phyloP scores from a whole-genome alignment of 2,888 invertebrate genomes.

The Caradrina clavipalpis region DNA sequence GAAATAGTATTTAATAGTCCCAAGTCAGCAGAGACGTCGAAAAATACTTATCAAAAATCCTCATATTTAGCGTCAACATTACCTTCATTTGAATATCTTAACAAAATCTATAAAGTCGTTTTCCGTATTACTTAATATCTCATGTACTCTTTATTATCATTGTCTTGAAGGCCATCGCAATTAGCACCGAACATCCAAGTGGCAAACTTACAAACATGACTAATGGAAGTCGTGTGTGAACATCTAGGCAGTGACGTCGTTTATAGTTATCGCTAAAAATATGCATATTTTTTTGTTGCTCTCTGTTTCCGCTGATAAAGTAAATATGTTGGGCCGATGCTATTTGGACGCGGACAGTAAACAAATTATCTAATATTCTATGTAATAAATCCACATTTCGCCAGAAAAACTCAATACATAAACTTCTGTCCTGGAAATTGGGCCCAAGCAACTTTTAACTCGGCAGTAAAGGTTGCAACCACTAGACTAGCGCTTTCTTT shows the following conservation, averaged over 20 bases:
- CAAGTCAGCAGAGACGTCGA: neutral
- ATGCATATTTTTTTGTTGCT: slow-evolving; percentile 22
- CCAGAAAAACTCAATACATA: neutral
- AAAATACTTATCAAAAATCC: neutral
- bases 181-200: slow-evolving; percentile 75
- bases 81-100: slow-evolving; percentile 37
- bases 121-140: slow-evolving; percentile 56
- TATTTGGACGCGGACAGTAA: neutral
- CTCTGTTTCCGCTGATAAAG: slow-evolving; percentile 26
- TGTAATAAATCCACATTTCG: neutral
- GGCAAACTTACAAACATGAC: slow-evolving; percentile 76
- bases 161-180: slow-evolving; percentile 75
- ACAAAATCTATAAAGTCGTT: slow-evolving; percentile 31
- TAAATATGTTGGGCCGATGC: slow-evolving; percentile 1
- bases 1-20: neutral
- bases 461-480: neutral
- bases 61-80: slow-evolving; percentile 1
- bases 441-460: too few species aligned
- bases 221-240: slow-evolving; percentile 68
- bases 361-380: neutral
- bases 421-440: neutral
- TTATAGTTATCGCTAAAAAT: slow-evolving; percentile 48
- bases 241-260: slow-evolving; percentile 41
- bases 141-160: slow-evolving; percentile 60
- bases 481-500: too few species aligned